Percentiles rank a stretch among this genome's conserved stretches.
These are phyloP conservation scores for Nebria ingens DNA, from an alignment of 1,140 invertebrate genomes.

Conservation along the genomic window DNA sequence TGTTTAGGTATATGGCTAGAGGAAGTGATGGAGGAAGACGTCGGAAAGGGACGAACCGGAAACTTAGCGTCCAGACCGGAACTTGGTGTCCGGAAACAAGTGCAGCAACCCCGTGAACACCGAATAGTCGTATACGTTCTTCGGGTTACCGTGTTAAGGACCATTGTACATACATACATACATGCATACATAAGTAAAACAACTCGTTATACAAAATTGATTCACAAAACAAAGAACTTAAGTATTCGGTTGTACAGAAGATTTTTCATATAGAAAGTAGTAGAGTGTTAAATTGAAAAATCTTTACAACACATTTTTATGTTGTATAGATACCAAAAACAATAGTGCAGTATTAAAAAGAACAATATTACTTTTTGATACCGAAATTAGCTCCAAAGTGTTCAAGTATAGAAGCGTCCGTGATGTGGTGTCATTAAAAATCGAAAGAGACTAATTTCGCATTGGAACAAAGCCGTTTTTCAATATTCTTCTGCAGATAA, in stretches of 20 bases:
- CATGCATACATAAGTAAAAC: no score
- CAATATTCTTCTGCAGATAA: not conserved
- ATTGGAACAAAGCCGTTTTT: not conserved
- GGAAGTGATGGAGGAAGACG: not conserved
- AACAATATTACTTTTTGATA: not conserved
- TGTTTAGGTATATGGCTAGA: not conserved
- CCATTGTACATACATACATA: no score
- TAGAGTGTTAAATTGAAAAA: not conserved
- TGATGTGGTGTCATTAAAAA: not conserved
- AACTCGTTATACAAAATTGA: not conserved
- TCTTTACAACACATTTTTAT: no score
- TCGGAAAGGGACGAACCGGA: not conserved
- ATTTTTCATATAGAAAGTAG: not conserved
- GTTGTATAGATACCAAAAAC: no score
- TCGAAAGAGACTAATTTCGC: not conserved
- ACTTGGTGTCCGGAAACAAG: not conserved
- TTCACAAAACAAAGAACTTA: not conserved
- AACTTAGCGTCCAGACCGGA: not conserved
- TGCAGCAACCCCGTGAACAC: not conserved
- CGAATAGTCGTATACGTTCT: not conserved
- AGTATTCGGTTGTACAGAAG: not conserved
- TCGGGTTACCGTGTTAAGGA: not conserved
- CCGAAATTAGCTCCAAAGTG: not conserved
- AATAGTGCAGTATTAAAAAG: no score
- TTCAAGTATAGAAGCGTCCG: not conserved